Percentiles rank a stretch among this genome's conserved stretches.
phyloP scores from a whole-genome alignment of 2,888 invertebrate species.

The Drosophila gaucha region DNA sequence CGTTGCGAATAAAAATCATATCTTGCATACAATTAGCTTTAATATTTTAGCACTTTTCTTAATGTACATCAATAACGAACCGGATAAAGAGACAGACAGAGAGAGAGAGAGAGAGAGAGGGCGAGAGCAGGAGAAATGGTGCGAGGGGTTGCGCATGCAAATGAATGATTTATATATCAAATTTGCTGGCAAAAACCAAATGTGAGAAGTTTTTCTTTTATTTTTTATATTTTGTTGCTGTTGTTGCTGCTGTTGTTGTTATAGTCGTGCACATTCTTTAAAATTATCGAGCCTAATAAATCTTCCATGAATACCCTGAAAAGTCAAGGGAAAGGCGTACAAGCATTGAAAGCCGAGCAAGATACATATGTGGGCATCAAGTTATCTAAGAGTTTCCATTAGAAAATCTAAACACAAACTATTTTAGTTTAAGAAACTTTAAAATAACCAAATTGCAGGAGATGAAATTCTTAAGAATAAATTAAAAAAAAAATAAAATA shows the following conservation, averaged over 20 bases:
- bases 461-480: no score
- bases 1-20: constrained; percentile 58
- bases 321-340: constrained; percentile 2
- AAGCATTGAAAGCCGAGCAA: no score
- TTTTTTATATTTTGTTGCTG: constrained; percentile 1
- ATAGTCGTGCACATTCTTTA: constrained; percentile 53
- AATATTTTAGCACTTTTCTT: constrained; percentile 64
- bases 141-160: constrained; percentile 38
- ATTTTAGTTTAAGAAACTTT: not conserved
- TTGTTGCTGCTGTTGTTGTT: not conserved
- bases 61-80: constrained; percentile 62
- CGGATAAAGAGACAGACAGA: constrained; percentile 24
- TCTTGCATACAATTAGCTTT: constrained; percentile 65
- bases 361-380: not conserved
- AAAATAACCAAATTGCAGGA: no score
- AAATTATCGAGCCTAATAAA: constrained; percentile 61
- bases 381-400: not conserved
- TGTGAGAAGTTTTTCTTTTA: constrained; percentile 36
- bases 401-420: not conserved
- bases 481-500: not conserved
- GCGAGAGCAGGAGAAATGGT: constrained; percentile 83
- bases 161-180: constrained; percentile 54
- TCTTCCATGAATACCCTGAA: constrained; percentile 27
- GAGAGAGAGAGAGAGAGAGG: constrained; percentile 91
- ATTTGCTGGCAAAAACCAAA: constrained; percentile 43